phyloP scores from a whole-genome alignment of 2,113 vertebrate species.

The Ondatra zibethicus region DNA sequence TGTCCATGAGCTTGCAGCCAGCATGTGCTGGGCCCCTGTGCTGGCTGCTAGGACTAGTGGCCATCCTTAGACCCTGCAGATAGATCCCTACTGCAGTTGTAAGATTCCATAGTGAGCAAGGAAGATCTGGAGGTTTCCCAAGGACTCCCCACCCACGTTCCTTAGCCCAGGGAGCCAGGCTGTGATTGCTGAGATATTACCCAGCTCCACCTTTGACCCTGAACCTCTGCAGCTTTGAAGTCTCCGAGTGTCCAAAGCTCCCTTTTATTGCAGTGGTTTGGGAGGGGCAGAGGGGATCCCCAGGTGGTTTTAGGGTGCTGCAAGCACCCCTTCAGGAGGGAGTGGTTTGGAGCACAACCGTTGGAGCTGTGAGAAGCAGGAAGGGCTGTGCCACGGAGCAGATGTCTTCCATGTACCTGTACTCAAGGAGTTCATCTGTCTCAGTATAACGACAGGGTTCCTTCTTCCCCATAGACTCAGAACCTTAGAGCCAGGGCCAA shows the following conservation, averaged over 20 bases:
- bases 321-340: background rate
- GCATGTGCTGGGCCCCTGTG: too few species aligned
- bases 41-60: background rate
- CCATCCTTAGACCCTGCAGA: background rate
- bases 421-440: background rate
- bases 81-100: background rate
- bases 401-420: background rate
- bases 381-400: background rate
- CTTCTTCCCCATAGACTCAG: background rate
- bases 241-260: background rate
- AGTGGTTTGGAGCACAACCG: background rate
- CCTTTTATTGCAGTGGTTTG: constrained; percentile 24
- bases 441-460: background rate
- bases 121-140: background rate
- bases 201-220: constrained; percentile 59
- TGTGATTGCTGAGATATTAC: background rate
- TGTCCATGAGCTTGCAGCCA: background rate
- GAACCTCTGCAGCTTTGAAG: constrained; percentile 54
- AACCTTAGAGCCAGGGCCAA: background rate
- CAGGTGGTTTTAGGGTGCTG: background rate
- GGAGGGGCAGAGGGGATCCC: constrained; percentile 16
- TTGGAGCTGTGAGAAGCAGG: background rate
- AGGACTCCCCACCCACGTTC: background rate
- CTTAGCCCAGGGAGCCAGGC: background rate
- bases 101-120: background rate